Evolutionary conservation across 1,140 invertebrate species (phyloP).

Genomic region (Stegodyphus dumicola): DNA sequence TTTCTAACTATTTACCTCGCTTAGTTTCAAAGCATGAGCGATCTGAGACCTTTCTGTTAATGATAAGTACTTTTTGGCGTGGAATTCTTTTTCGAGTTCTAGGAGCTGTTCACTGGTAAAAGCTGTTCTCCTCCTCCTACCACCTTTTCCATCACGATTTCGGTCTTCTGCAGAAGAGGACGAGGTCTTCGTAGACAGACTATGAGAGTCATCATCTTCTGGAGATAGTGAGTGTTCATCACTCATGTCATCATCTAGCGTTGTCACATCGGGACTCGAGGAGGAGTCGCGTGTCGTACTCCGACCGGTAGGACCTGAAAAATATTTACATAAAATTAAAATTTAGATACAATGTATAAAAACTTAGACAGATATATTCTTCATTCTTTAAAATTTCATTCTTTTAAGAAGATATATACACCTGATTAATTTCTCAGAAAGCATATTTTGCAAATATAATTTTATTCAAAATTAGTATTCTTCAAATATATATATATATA

Average conservation of each 20-base stretch:
- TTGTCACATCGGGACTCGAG: constrained; percentile 49
- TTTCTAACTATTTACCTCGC: constrained; percentile 72
- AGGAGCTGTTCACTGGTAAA: constrained; percentile 96
- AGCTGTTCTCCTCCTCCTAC: constrained; percentile 84
- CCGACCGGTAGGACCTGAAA: constrained; percentile 39
- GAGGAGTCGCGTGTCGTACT: constrained; percentile 44
- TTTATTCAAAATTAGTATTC: no score
- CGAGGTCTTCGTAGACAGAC: background rate
- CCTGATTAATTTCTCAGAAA: no score
- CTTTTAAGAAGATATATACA: no score
- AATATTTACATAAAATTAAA: background rate
- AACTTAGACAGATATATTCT: no score
- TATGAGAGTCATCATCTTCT: background rate
- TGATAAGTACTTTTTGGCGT: constrained; percentile 96
- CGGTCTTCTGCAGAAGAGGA: background rate
- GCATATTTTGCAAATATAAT: no score
- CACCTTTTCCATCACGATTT: constrained; percentile 1
- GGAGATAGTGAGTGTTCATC: constrained; percentile 7
- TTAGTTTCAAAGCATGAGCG: constrained; percentile 88
- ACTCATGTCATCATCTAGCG: constrained; percentile 46
- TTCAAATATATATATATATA: no score
- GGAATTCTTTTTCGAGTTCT: constrained; percentile 95
- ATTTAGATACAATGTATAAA: no score
- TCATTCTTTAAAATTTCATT: no score
- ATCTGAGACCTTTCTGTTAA: constrained; percentile 95